Percentiles rank a stretch among this genome's conserved stretches.
phyloP scores from a whole-genome alignment of 2,113 vertebrate species.

The Ailuropoda melanoleuca region DNA sequence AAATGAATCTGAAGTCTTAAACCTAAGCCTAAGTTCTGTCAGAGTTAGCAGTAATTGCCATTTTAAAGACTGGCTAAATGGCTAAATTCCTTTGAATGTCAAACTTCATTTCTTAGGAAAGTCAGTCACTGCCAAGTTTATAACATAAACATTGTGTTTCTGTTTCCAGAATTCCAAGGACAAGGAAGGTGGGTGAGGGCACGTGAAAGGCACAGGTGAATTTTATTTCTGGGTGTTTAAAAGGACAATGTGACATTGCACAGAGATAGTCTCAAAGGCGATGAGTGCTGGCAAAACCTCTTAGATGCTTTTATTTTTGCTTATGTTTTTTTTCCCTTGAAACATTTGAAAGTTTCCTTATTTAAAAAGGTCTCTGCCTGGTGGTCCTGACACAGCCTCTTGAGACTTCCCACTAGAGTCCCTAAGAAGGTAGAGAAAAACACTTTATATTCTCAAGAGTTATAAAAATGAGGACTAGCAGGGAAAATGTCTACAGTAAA shows the following conservation, averaged over 20 bases:
- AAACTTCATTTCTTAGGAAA: constrained; percentile 54
- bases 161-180: constrained; percentile 41
- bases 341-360: not conserved
- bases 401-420: not conserved
- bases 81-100: constrained; percentile 56
- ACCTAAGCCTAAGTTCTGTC: constrained; percentile 50
- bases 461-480: not conserved
- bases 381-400: not conserved
- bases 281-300: not conserved
- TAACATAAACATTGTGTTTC: constrained; percentile 54
- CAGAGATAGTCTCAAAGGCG: not conserved
- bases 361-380: not conserved
- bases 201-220: constrained; percentile 22
- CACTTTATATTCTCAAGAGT: not conserved
- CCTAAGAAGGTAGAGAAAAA: not conserved
- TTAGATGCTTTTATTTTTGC: not conserved
- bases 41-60: constrained; percentile 43
- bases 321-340: not conserved
- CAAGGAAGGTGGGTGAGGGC: not conserved
- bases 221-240: constrained; percentile 28
- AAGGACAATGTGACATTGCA: not conserved
- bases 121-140: constrained; percentile 47
- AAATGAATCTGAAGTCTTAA: not conserved
- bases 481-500: not conserved
- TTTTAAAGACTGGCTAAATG: constrained; percentile 32